Base-by-base conservation (phyloP, 2,888 invertebrate species). In the Crepidodera aurea region DNA sequence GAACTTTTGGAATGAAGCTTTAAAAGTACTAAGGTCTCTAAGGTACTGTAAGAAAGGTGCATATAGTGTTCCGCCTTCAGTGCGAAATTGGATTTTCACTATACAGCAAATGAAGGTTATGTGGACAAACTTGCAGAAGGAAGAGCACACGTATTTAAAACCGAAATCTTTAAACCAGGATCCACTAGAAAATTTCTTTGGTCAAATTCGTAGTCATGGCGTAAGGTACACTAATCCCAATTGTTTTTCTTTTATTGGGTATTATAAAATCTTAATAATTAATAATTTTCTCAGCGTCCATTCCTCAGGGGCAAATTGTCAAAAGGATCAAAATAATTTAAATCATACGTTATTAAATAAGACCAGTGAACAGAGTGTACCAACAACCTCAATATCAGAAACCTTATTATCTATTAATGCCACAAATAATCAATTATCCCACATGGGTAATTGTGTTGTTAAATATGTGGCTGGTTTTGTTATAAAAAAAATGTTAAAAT, bases 171-270 rank as follows among this genome's bases (percentile, higher is more conserved):
- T 67, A 0, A 69, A 69, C 44, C 67, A 68, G 51, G 70, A 71
- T 53, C 65, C 67, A 1, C 13, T 70, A n/a, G 69, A 69, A 62
- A 68, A 64, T 46, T 71, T 67, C 55, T 71, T 71, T 60, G 67
- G 64, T 7, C 37, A 55, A 18, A 56, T 69, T 27, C 50, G 69
- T n/a, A 64, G 62, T 32, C 69, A 70, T 39, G 69, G 67, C 3
- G 15, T 62, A 2, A 16, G 71, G 34, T 59, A 67, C 51, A 64
- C 55, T 5, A 67, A 66, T 42, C 68, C 68, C 3, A 62, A 63
- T 0, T 60, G 57, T 27, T 39, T 18, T 7, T 32, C 48, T 25
- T 69, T 69, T 61, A 44, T 51, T 1, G 2, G 51, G 7, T 60
- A 63, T 10, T 68, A 60, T 29, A 71, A 68, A 62, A 55, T 54